Evolutionary conservation across 2,113 vertebrate species (phyloP).

Genomic region (Psittacus erithacus): DNA sequence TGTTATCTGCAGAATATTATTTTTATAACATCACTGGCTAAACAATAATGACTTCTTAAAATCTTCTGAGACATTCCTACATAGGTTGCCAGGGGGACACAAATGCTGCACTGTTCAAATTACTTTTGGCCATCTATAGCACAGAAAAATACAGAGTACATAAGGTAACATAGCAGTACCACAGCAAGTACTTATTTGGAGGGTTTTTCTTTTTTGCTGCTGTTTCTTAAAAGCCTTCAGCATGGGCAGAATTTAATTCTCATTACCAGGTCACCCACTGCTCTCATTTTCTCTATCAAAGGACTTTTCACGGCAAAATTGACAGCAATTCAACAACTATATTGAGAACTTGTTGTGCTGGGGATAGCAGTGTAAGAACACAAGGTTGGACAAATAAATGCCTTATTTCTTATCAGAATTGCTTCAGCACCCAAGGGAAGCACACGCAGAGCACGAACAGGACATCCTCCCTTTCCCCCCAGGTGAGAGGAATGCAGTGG

Average conservation of each 20-base stretch:
- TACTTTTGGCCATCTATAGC: background rate
- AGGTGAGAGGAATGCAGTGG: rapidly evolving
- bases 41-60: background rate
- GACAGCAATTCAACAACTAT: background rate
- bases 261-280: background rate
- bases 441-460: rapidly evolving
- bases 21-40: background rate
- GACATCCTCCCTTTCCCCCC: background rate
- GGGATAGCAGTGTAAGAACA: background rate
- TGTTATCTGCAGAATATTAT: background rate
- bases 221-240: background rate
- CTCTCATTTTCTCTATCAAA: background rate
- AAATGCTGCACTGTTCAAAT: background rate
- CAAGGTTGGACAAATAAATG: background rate
- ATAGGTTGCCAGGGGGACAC: background rate
- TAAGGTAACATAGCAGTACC: background rate
- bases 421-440: background rate
- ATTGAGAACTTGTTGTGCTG: background rate
- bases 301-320: background rate
- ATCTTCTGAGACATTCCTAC: background rate
- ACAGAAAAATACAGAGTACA: rapidly evolving
- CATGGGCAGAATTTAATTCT: background rate
- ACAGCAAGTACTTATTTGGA: background rate
- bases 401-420: background rate
- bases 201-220: background rate